A percentile compares a stretch with the other conserved stretches of the same genome.
Evolutionary conservation across 92 coral and sea anemone species (phyloP).

Genomic region (Porites rus): DNA sequence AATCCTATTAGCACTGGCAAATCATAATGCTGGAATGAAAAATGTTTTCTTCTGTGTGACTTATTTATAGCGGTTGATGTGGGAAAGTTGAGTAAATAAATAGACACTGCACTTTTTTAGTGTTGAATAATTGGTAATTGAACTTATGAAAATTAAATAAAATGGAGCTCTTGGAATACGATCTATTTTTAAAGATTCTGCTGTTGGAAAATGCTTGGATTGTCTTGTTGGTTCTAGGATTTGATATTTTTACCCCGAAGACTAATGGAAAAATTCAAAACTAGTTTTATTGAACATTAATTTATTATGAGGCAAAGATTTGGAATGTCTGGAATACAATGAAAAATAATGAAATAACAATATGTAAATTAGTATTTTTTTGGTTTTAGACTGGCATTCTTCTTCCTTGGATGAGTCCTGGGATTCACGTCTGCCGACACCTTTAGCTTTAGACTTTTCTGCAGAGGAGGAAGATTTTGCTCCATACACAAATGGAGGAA

Average conservation of each 20-base stretch:
- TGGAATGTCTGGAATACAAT: too few relatives aligned
- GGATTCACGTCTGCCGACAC: slow-evolving; percentile 49
- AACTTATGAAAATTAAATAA: too few relatives aligned
- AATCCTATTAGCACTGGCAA: neutral
- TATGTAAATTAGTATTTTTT: too few relatives aligned
- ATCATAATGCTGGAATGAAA: neutral
- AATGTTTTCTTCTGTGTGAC: neutral
- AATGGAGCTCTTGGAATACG: too few relatives aligned
- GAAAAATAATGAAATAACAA: too few relatives aligned
- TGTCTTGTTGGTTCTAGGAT: too few relatives aligned
- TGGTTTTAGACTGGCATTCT: slow-evolving; percentile 21
- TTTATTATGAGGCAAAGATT: too few relatives aligned
- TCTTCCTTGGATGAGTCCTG: slow-evolving; percentile 48
- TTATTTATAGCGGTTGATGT: neutral
- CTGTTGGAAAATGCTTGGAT: too few relatives aligned
- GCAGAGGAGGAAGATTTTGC: slow-evolving; percentile 5
- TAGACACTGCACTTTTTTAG: neutral
- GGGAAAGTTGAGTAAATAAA: neutral
- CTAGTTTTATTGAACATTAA: too few relatives aligned
- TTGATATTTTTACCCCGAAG: too few relatives aligned
- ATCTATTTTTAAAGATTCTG: too few relatives aligned
- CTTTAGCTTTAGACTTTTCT: slow-evolving; percentile 37
- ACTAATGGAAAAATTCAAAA: too few relatives aligned
- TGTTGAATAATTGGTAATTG: neutral
- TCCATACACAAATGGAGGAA: slow-evolving; percentile 10